phyloP scores from a whole-genome alignment of 2,888 invertebrate genomes.

The Adineta ricciae region DNA sequence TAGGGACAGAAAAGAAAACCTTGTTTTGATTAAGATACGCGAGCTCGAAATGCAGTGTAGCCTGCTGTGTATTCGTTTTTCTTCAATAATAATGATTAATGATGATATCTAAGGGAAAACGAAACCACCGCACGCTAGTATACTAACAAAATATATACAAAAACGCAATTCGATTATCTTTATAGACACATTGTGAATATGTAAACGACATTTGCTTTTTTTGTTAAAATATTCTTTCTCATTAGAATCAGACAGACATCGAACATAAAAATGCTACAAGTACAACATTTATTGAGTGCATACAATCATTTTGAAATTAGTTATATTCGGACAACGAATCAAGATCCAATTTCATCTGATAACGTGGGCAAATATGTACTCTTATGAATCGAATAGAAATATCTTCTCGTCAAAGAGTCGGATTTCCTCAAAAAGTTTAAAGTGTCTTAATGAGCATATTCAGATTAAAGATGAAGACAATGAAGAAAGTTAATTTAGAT shows the following conservation, averaged over 20 bases:
- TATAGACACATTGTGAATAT: background rate
- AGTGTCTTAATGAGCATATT: background rate
- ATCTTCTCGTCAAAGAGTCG: background rate
- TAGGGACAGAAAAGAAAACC: background rate
- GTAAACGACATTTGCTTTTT: background rate
- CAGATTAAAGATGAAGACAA: background rate
- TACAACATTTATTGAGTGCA: background rate
- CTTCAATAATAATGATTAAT: background rate
- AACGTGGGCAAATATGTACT: background rate
- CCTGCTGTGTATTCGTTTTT: background rate
- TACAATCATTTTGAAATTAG: background rate
- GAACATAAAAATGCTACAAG: background rate
- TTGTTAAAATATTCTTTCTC: background rate
- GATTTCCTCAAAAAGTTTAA: background rate
- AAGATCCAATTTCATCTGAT: background rate
- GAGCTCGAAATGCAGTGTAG: background rate
- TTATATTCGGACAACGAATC: background rate
- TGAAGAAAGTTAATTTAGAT: background rate
- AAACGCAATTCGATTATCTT: background rate
- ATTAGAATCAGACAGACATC: background rate
- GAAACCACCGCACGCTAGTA: background rate
- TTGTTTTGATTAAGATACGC: background rate
- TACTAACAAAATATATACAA: background rate
- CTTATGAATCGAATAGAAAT: background rate
- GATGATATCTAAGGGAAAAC: background rate